phyloP scores from a whole-genome alignment of 2,113 vertebrate genomes.

The Synchiropus splendidus region DNA sequence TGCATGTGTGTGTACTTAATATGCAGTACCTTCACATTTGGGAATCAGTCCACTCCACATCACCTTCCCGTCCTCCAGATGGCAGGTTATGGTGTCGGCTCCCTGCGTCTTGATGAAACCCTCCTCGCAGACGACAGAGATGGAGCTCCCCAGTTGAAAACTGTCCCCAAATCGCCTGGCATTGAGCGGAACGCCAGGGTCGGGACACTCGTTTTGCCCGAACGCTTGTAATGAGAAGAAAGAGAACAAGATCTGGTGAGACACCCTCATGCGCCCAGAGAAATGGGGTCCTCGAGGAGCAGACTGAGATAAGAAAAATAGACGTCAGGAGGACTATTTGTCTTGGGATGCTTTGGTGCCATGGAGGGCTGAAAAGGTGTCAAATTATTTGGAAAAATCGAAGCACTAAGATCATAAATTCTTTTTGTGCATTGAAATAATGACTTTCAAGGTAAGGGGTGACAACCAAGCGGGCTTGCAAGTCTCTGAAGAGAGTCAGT shows the following conservation, averaged over 20 bases:
- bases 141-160: slow-evolving; percentile 90
- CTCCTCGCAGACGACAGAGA: slow-evolving; percentile 94
- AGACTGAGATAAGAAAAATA: slow-evolving; percentile 34
- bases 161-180: slow-evolving; percentile 89
- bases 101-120: slow-evolving; percentile 98
- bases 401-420: too few relatives aligned
- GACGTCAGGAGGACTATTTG: slow-evolving; percentile 9
- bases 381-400: too few relatives aligned
- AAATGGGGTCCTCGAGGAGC: slow-evolving; percentile 24
- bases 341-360: too few relatives aligned
- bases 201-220: slow-evolving; percentile 95
- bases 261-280: slow-evolving; percentile 26
- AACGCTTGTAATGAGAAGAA: slow-evolving; percentile 72
- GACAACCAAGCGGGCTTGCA: too few relatives aligned
- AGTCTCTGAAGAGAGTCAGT: too few relatives aligned
- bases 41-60: slow-evolving; percentile 97
- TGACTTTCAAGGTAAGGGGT: too few relatives aligned
- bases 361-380: too few relatives aligned
- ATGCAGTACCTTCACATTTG: slow-evolving; percentile 82
- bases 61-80: slow-evolving; percentile 84
- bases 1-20: too few relatives aligned
- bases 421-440: too few relatives aligned
- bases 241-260: slow-evolving; percentile 34
- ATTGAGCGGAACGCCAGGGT: slow-evolving; percentile 90
- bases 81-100: slow-evolving; percentile 91